phyloP scores from a whole-genome alignment of 2,113 vertebrate genomes.

The Synchiropus splendidus region DNA sequence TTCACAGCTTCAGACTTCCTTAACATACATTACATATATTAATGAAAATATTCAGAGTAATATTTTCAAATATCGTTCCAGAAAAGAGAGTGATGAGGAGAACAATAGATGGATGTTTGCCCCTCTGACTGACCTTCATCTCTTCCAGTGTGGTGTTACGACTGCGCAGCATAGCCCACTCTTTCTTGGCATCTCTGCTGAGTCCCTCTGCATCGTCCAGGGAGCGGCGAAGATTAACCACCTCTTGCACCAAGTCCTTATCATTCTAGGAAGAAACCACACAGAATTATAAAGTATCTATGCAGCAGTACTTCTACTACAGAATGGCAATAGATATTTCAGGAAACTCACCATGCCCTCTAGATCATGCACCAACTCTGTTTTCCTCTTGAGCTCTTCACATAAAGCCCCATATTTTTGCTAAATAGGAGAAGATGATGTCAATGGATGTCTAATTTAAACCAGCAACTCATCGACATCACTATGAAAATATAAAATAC shows the following conservation, averaged over 20 bases:
- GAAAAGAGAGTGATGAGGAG: background rate
- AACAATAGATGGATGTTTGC: background rate
- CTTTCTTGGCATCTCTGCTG: slow-evolving; percentile 80
- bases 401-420: slow-evolving; percentile 61
- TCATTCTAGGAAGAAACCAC: slow-evolving; percentile 53
- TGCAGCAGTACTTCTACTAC: background rate
- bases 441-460: too few species aligned
- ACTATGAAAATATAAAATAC: too few species aligned
- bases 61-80: background rate
- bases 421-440: slow-evolving; percentile 64
- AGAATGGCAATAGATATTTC: background rate
- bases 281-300: background rate
- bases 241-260: slow-evolving; percentile 70
- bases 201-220: slow-evolving; percentile 76
- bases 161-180: slow-evolving; percentile 80
- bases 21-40: too few species aligned
- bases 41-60: background rate
- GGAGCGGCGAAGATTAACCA: slow-evolving; percentile 72
- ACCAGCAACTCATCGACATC: too few species aligned
- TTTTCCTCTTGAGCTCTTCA: slow-evolving; percentile 68
- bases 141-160: slow-evolving; percentile 78
- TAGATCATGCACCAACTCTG: slow-evolving; percentile 62
- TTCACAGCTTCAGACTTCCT: background rate
- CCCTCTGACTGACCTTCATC: slow-evolving; percentile 60
- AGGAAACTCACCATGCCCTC: slow-evolving; percentile 52